A percentile compares a stretch with the other conserved stretches of the same genome.
Conservation (phyloP, 2,888 invertebrate species). For the Aleiodes alternator region DNA sequence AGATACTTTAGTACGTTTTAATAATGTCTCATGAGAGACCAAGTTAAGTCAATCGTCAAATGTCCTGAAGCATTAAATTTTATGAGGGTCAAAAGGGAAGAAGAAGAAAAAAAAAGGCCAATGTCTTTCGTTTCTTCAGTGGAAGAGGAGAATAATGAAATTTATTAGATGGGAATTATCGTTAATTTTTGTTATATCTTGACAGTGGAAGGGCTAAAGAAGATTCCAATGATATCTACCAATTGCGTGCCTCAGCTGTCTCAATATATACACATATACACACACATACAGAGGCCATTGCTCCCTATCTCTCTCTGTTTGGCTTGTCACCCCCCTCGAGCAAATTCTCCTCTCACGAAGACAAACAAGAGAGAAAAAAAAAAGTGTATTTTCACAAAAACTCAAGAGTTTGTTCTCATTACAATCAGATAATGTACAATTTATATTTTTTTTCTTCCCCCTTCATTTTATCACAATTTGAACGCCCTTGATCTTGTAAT, state of each 20-base stretch:
- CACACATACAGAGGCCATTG: constrained; percentile 1
- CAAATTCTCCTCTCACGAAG: neutral
- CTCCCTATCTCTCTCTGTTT: neutral
- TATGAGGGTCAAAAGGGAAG: neutral
- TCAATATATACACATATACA: neutral
- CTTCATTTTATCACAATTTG: neutral
- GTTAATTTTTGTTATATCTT: constrained; percentile 21
- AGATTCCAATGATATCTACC: constrained; percentile 5
- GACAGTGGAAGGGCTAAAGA: neutral
- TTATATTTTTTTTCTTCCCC: neutral
- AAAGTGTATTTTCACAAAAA: neutral
- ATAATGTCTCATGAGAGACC: constrained; percentile 18
- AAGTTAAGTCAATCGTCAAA: constrained; percentile 25
- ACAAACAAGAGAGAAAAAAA: neutral
- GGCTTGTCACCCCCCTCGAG: neutral
- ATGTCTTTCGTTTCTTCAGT: too few species aligned
- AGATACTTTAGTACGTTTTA: constrained; percentile 6
- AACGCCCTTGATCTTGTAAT: too few species aligned
- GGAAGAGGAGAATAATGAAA: neutral
- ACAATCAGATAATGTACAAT: neutral
- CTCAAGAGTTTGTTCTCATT: neutral
- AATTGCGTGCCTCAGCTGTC: constrained; percentile 6
- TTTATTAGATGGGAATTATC: constrained; percentile 23
- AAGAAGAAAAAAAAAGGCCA: neutral
- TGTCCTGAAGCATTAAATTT: constrained; percentile 1